These are phyloP conservation scores for Acrocera orbiculus DNA, from an alignment of 2,888 invertebrate species.

Conservation along the genomic window DNA sequence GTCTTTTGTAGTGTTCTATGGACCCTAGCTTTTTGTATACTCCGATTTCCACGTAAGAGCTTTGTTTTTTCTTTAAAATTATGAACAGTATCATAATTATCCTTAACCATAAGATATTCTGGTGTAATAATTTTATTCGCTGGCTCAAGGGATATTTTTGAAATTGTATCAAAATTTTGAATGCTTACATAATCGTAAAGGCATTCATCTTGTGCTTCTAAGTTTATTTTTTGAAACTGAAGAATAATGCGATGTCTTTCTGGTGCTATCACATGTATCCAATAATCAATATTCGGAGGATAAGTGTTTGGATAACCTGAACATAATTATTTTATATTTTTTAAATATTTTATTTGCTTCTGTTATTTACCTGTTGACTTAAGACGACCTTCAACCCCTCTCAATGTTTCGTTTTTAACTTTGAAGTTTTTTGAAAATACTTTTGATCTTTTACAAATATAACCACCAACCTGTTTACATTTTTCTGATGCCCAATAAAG, in stretches of 20 bases:
- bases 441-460: slow-evolving; percentile 41
- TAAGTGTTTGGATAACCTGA: slow-evolving; percentile 48
- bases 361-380: slow-evolving; percentile 39
- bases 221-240: slow-evolving; percentile 47
- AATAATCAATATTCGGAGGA: slow-evolving; percentile 53
- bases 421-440: slow-evolving; percentile 20
- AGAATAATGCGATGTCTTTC: slow-evolving; percentile 48
- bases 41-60: no score
- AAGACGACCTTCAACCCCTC: slow-evolving; percentile 44
- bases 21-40: no score
- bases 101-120: no score
- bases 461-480: slow-evolving; percentile 47
- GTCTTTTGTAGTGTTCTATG: no score
- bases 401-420: slow-evolving; percentile 41
- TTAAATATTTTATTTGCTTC: slow-evolving; percentile 7
- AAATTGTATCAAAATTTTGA: slow-evolving; percentile 24
- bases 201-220: slow-evolving; percentile 60
- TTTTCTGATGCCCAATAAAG: slow-evolving; percentile 51
- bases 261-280: slow-evolving; percentile 47
- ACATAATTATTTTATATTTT: not conserved
- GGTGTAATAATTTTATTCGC: no score
- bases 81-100: no score
- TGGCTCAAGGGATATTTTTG: slow-evolving; percentile 20
- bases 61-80: no score
- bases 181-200: slow-evolving; percentile 63